phyloP scores from a whole-genome alignment of 2,888 invertebrate species.

The Plemyria rubiginata region DNA sequence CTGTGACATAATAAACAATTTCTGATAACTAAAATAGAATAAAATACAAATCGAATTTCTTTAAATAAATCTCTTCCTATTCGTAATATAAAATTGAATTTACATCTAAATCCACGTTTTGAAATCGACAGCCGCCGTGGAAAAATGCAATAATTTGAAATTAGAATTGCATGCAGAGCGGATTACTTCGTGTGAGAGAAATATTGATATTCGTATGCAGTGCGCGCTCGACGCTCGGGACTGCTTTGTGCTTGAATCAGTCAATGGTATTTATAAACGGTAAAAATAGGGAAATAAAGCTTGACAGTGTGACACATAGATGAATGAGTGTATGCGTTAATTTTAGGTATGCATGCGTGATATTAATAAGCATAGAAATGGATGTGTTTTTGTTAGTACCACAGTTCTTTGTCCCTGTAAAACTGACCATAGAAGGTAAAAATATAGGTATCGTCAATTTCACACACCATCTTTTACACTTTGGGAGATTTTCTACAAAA shows the following conservation, averaged over 20 bases:
- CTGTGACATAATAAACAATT: not conserved
- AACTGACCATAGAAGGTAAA: too few species aligned
- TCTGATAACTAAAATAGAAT: not conserved
- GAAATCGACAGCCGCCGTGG: slow-evolving; percentile 21
- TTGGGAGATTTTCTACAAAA: too few species aligned
- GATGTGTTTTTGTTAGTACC: not conserved
- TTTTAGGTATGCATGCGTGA: slow-evolving; percentile 19
- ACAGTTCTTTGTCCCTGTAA: not conserved
- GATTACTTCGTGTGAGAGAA: slow-evolving; percentile 48
- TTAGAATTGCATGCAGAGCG: slow-evolving; percentile 55
- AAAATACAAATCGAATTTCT: not conserved
- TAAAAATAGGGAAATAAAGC: slow-evolving; percentile 45
- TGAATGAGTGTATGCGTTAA: slow-evolving; percentile 38
- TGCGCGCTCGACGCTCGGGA: slow-evolving; percentile 38
- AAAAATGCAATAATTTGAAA: slow-evolving; percentile 44
- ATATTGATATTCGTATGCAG: slow-evolving; percentile 56
- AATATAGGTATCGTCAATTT: too few species aligned
- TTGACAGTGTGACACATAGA: slow-evolving; percentile 38
- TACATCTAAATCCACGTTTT: slow-evolving; percentile 20
- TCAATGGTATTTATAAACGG: slow-evolving; percentile 53
- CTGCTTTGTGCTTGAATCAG: slow-evolving; percentile 53
- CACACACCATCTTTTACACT: too few species aligned
- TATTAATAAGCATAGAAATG: too few species aligned
- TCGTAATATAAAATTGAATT: slow-evolving; percentile 28
- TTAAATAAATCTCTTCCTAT: not conserved